Conservation (phyloP, 2,113 vertebrate genomes). For the Erpornis zantholeuca region DNA sequence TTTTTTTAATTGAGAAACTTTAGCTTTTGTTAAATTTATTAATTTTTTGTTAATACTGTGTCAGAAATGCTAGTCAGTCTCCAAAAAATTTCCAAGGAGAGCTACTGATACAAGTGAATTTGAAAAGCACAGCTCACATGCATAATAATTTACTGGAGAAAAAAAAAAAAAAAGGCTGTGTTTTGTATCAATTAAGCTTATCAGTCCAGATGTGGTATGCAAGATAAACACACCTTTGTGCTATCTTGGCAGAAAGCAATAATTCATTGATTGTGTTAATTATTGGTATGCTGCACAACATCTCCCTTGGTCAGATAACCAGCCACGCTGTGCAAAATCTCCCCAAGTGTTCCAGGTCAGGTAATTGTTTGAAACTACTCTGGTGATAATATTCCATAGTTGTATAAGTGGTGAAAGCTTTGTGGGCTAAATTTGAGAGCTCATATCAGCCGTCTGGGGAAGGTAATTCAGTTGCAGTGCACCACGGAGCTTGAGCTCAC, state of each 20-base stretch:
- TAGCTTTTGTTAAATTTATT: not conserved
- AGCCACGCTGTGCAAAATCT: not conserved
- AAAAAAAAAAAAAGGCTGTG: not conserved
- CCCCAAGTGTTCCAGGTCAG: not conserved
- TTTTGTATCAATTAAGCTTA: conserved; percentile 36
- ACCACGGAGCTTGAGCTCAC: not conserved
- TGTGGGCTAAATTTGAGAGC: not conserved
- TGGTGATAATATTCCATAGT: not conserved
- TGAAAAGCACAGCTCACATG: not conserved
- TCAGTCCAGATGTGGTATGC: conserved; percentile 31
- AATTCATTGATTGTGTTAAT: conserved; percentile 16
- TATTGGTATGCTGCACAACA: not conserved
- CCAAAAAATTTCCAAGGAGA: not conserved
- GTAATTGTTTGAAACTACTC: not conserved
- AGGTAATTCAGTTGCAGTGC: not conserved
- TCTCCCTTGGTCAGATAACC: not conserved
- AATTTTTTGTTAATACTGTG: not conserved
- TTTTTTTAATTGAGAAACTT: not conserved
- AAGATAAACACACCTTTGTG: conserved; percentile 26
- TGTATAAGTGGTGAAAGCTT: not conserved
- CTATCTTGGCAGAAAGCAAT: conserved; percentile 2
- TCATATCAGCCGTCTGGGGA: not conserved
- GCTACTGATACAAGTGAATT: not conserved
- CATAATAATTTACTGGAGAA: not conserved
- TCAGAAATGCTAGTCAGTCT: not conserved